Evolutionary conservation across 1,140 invertebrate species (phyloP), one percentile per base, ranked within the genome.

Genomic region (Orchesella cincta): DNA sequence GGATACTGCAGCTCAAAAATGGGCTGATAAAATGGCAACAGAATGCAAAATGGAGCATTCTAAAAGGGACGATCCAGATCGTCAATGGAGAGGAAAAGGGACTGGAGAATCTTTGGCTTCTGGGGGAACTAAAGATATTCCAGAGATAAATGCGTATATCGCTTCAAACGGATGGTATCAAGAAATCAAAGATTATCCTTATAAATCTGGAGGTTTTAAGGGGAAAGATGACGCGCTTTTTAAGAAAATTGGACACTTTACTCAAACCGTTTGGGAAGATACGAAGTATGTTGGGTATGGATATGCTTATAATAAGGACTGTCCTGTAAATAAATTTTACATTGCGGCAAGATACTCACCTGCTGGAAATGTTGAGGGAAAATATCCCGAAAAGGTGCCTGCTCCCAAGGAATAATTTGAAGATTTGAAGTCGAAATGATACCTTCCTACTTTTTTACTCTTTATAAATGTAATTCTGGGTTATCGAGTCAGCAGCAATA

Each of bases 281-380:
- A 57, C 12, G 12, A 57, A 57, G 52, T n/a, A 57, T 14, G 52
- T 26, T 14, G 52, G 52, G 3, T 57, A 57, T 26, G 52, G 52
- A 46, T n/a, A n/a, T 23, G 52, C 52, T 14, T 14, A n/a, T 5
- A 57, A 57, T 26, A 12, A 3, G 12, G 23, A 26, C 23, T 57
- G 52, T 57, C 52, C 52, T 14, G 14, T 8, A n/a, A 5, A 57
- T 23, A 12, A 14, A 57, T 14, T 8, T 14, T 57, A 57, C 52
- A n/a, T 57, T 26, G 52, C 23, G 12, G 52, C 52, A 3, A 14
- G 52, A n/a, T 57, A 57, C 23, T 57, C 23, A 12, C 52, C 52
- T 57, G 52, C 52, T 57, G 52, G 52, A 57, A 57, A 57, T 57
- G 23, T 57, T 12, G 52, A 57, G 5, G 52, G 52, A n/a, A n/a